Conservation (phyloP, 2,888 invertebrate species). For the Hypomecis punctinalis region DNA sequence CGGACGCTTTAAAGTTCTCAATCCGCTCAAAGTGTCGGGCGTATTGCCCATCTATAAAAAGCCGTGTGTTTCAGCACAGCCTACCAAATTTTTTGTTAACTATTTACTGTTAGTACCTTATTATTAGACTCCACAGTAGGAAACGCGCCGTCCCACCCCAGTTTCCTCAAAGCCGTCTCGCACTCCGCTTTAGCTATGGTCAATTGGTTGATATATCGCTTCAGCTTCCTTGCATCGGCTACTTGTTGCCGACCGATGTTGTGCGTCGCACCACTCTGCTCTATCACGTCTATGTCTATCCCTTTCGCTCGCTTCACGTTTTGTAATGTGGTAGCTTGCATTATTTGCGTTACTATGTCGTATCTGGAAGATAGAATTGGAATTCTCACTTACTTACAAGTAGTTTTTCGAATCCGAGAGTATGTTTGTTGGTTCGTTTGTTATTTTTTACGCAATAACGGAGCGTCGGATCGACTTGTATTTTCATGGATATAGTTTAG, state of each 20-base stretch:
- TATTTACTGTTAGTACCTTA: no score
- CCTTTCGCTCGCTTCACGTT: slow-evolving; percentile 95
- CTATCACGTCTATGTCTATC: slow-evolving; percentile 86
- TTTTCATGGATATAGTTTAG: no score
- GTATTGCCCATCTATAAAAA: no score
- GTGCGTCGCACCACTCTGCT: slow-evolving; percentile 81
- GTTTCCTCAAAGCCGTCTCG: slow-evolving; percentile 89
- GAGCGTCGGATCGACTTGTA: no score
- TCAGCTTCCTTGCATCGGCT: slow-evolving; percentile 91
- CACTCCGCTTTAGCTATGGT: slow-evolving; percentile 92
- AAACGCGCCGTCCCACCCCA: slow-evolving; percentile 92
- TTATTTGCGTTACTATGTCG: slow-evolving; percentile 95
- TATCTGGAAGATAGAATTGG: slow-evolving; percentile 77
- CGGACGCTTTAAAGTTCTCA: no score
- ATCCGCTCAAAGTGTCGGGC: no score
- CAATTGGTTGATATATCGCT: slow-evolving; percentile 93
- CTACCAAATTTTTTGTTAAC: no score
- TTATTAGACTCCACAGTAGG: slow-evolving; percentile 81
- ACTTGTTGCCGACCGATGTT: slow-evolving; percentile 91
- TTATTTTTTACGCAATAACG: no score
- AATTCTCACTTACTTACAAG: no score
- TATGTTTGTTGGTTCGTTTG: no score
- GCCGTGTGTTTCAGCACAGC: no score
- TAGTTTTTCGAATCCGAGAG: no score
- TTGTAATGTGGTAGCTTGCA: slow-evolving; percentile 96